These are phyloP conservation scores for Pterobdella sp. DNA, from an alignment of 2,888 invertebrate species.

Conservation along the genomic window DNA sequence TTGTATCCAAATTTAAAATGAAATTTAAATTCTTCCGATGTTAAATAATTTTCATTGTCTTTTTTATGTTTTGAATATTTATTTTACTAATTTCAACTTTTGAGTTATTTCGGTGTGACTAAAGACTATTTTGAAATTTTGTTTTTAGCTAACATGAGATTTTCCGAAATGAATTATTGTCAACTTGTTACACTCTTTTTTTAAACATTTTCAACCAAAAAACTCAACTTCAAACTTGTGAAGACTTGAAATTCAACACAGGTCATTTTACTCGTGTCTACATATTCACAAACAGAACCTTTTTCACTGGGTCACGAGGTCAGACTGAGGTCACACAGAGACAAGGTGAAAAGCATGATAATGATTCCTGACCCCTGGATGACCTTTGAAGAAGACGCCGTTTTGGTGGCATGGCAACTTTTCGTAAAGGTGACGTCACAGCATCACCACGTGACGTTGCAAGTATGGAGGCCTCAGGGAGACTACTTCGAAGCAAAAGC, in stretches of 20 bases:
- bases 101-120: no score
- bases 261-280: background rate
- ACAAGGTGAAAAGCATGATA: constrained; percentile 29
- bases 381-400: constrained; percentile 31
- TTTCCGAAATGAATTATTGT: no score
- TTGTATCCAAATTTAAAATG: no score
- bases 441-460: constrained; percentile 32
- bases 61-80: background rate
- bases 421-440: constrained; percentile 35
- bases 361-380: constrained; percentile 36
- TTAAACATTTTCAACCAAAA: no score
- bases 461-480: constrained; percentile 26
- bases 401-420: constrained; percentile 34
- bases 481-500: background rate
- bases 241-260: background rate
- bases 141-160: no score
- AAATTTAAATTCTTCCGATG: no score
- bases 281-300: constrained; percentile 29
- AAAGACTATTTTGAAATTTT: no score
- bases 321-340: constrained; percentile 33
- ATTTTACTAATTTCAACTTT: background rate
- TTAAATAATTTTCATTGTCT: no score
- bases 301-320: constrained; percentile 35
- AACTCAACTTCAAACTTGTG: background rate
- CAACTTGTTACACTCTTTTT: no score